Evolutionary conservation across 1,140 invertebrate species (phyloP), one percentile per base, ranked within the genome.

Genomic region (Bactericera cockerelli): DNA sequence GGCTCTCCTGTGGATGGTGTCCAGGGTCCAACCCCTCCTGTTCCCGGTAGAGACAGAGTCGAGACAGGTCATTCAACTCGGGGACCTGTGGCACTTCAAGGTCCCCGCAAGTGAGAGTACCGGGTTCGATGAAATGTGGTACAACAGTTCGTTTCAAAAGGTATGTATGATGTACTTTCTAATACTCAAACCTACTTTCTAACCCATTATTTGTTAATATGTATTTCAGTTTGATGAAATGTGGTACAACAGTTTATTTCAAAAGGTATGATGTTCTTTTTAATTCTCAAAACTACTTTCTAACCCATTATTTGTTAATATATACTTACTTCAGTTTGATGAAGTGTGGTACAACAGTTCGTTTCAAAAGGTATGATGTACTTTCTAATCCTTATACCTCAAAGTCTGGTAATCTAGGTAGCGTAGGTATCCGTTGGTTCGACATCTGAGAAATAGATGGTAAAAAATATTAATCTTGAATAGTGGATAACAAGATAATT

Each of bases 1-100:
- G n/a, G n/a, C n/a, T n/a, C n/a, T n/a, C n/a, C n/a, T n/a, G n/a
- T n/a, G n/a, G n/a, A n/a, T n/a, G n/a, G n/a, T n/a, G n/a, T n/a
- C n/a, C n/a, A n/a, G 28, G 4, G 28, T 31, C 28, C 28, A 49
- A 49, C 19, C 42, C 4, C 42, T 88, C 26, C 72, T 95, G 0
- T 93, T 87, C 72, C 91, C 92, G 0, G 73, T 79, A 59, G 85
- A 90, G 63, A 86, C 87, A 4, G 83, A 88, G 70, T 86, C 82
- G 1, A 76, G 92, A 61, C 83, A 93, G 69, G 77, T 67, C 1
- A 76, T 74, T 66, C 70, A 70, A 8, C 72, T 96, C 10, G 86
- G 93, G 71, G 92, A 91, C 1, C 76, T 95, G 59, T 96, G 92
- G 92, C 83, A 91, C 67, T 95, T 95, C 69, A 74, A 82, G 55